These are phyloP conservation scores for Tetramorium alpestre DNA, from an alignment of 1,140 invertebrate species.

Conservation along the genomic window DNA sequence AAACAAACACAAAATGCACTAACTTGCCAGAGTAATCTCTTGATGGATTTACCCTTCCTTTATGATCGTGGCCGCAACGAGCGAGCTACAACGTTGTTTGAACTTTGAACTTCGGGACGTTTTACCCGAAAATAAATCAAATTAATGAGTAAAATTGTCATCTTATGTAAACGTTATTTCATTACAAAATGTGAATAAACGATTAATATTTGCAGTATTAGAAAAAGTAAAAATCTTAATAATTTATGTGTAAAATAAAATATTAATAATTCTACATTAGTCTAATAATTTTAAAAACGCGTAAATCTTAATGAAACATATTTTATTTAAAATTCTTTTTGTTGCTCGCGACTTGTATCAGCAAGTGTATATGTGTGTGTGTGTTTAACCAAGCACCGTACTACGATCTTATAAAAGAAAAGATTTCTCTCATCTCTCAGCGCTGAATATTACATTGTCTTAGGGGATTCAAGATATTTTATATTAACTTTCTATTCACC, in stretches of 20 bases:
- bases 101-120: slow-evolving; percentile 28
- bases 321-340: not conserved
- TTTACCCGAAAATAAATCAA: slow-evolving; percentile 18
- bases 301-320: not conserved
- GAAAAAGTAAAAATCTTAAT: not conserved
- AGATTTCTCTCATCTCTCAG: not conserved
- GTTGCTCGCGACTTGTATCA: not conserved
- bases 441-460: slow-evolving; percentile 11
- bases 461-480: not conserved
- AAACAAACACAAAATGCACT: not conserved
- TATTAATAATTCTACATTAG: not conserved
- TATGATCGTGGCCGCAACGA: not conserved
- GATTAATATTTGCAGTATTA: not conserved
- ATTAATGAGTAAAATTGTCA: not conserved
- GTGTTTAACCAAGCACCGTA: not conserved
- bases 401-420: not conserved
- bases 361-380: not conserved
- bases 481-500: slow-evolving; percentile 10
- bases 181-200: not conserved
- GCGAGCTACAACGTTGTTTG: not conserved
- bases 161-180: not conserved
- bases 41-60: not conserved
- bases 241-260: not conserved
- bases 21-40: not conserved
- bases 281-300: not conserved